phyloP scores from a whole-genome alignment of 92 coral and sea anemone species.

The Porites rus region DNA sequence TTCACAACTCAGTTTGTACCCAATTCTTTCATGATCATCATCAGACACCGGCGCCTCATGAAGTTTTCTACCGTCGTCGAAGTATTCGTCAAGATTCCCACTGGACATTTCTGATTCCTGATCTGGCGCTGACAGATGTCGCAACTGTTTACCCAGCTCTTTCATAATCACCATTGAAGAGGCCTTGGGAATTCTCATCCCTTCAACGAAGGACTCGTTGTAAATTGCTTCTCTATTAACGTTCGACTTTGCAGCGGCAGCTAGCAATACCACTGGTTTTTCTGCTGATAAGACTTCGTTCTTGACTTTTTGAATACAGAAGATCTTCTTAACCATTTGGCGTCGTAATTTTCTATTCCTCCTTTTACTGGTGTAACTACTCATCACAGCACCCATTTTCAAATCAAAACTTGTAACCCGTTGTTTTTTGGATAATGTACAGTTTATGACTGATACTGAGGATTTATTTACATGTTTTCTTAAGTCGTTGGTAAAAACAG shows the following conservation, averaged over 20 bases:
- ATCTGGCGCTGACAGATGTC: not conserved
- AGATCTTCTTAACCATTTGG: not conserved
- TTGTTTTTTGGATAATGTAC: too few species aligned
- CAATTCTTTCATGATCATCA: not conserved
- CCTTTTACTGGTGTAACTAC: not conserved
- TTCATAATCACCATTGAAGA: conserved; percentile 4
- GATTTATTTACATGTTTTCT: too few species aligned
- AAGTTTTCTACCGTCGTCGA: not conserved
- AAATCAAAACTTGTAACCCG: not conserved
- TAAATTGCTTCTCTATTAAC: too few species aligned
- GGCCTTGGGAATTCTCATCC: not conserved
- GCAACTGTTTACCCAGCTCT: not conserved
- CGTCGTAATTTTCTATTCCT: not conserved
- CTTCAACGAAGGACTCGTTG: too few species aligned
- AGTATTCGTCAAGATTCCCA: not conserved
- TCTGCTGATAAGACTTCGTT: not conserved
- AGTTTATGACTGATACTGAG: too few species aligned
- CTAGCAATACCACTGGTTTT: not conserved
- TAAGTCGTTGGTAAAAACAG: not conserved
- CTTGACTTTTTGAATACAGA: not conserved
- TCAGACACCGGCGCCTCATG: not conserved
- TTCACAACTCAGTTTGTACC: not conserved
- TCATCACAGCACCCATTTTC: not conserved
- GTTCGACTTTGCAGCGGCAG: too few species aligned
- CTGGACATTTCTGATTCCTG: not conserved